phyloP scores from a whole-genome alignment of 2,888 invertebrate genomes.

The Drosophila barbarae region DNA sequence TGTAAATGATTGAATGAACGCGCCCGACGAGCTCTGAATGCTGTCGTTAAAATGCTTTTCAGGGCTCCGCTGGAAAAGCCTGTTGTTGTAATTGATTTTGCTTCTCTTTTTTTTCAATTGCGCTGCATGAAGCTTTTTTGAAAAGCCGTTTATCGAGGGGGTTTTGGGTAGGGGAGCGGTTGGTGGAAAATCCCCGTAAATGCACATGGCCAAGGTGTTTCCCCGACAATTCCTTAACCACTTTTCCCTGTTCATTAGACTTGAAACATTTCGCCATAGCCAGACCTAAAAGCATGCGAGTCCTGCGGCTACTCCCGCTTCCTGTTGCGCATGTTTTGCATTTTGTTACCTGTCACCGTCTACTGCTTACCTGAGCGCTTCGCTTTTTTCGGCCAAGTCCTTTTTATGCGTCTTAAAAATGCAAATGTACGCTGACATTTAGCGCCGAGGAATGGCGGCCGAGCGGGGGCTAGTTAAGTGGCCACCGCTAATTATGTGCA shows the following conservation, averaged over 20 bases:
- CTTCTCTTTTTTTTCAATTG: conserved; percentile 20
- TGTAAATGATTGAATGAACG: conserved; percentile 50
- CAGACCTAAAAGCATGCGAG: conserved; percentile 40
- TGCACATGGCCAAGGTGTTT: conserved; percentile 22
- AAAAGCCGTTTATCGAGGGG: conserved; percentile 28
- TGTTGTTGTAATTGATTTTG: conserved; percentile 46
- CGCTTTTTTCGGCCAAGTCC: conserved; percentile 30
- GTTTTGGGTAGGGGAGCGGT: background rate
- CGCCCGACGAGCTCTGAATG: conserved; percentile 3
- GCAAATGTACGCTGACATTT: conserved; percentile 62
- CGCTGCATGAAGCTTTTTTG: conserved; percentile 11
- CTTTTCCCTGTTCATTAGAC: conserved; percentile 21
- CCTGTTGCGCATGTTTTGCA: conserved; percentile 59
- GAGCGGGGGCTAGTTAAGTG: conserved; percentile 48
- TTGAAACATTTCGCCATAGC: conserved; percentile 5
- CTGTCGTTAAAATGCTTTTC: conserved; percentile 41
- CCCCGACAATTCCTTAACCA: conserved; percentile 21
- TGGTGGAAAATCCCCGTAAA: conserved; percentile 1
- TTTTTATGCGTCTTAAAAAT: conserved; percentile 63
- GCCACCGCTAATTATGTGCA: conserved; percentile 65
- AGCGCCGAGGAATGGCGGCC: conserved; percentile 10
- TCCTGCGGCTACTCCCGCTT: conserved; percentile 48
- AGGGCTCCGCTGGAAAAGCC: conserved; percentile 13
- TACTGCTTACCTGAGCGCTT: background rate
- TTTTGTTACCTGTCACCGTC: conserved; percentile 38